phyloP scores from a whole-genome alignment of 1,140 invertebrate species.

The Leguminivora glycinivorella region DNA sequence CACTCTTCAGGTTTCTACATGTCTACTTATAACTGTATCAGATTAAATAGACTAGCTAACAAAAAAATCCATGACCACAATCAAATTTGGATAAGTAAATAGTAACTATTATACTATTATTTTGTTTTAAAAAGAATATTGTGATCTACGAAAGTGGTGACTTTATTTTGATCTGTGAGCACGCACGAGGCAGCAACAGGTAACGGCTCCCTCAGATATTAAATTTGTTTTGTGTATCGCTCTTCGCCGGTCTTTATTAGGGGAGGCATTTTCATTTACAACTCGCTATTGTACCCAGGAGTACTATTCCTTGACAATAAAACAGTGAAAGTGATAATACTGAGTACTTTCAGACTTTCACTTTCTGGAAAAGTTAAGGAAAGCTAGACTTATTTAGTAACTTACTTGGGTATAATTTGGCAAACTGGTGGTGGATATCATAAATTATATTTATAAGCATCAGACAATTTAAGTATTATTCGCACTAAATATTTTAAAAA shows the following conservation, averaged over 20 bases:
- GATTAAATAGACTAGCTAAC: too few species aligned
- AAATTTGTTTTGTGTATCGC: constrained; percentile 28
- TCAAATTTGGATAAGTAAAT: too few species aligned
- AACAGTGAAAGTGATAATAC: background rate
- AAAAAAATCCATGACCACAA: too few species aligned
- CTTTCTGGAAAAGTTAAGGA: background rate
- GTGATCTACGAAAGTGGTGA: background rate
- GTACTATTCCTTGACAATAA: background rate
- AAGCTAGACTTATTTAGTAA: background rate
- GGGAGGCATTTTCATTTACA: constrained; percentile 23
- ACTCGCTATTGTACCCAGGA: constrained; percentile 18
- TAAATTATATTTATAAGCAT: too few species aligned
- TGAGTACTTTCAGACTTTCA: background rate
- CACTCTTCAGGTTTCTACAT: too few species aligned
- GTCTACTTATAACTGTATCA: too few species aligned
- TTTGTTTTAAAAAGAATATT: background rate
- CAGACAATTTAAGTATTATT: too few species aligned
- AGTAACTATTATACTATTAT: background rate
- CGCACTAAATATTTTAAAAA: too few species aligned
- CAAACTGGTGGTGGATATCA: too few species aligned
- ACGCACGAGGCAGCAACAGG: constrained; percentile 26
- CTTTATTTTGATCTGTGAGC: background rate
- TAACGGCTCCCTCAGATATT: constrained; percentile 18
- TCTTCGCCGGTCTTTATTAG: constrained; percentile 16
- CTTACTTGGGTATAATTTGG: background rate